phyloP scores from a whole-genome alignment of 2,888 invertebrate species.

The Reticulitermes lucifugus region DNA sequence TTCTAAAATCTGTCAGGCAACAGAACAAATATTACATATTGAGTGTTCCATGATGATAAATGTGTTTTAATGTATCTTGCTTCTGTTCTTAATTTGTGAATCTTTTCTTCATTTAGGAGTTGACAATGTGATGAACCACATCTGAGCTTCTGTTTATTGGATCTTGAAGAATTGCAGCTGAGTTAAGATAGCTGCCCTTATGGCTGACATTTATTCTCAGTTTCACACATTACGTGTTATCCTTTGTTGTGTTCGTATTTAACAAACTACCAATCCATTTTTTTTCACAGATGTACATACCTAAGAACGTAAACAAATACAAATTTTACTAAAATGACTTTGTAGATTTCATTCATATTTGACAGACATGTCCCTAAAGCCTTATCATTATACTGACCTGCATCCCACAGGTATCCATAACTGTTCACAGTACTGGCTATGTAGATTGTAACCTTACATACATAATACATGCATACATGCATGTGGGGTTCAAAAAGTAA shows the following conservation, averaged over 20 bases:
- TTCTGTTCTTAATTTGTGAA: background rate
- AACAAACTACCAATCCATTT: background rate
- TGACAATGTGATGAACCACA: background rate
- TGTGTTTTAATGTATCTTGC: background rate
- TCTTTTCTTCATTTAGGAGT: background rate
- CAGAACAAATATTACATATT: no score
- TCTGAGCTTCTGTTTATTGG: background rate
- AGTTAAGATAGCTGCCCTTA: background rate
- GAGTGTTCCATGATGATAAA: background rate
- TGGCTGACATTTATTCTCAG: background rate
- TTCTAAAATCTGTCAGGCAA: no score
- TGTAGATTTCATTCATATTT: no score
- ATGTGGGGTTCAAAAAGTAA: no score
- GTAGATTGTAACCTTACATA: no score
- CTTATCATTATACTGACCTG: no score
- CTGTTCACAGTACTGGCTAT: no score
- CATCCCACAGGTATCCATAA: no score
- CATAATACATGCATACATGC: no score
- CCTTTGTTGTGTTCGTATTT: background rate
- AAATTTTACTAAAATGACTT: background rate
- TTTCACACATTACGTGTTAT: background rate
- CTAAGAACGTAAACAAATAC: background rate
- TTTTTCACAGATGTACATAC: conserved; percentile 6
- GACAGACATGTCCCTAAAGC: no score
- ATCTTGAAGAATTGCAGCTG: conserved; percentile 9